Conservation (phyloP, 2,888 invertebrate genomes). For the Drosophila buzzatii region DNA sequence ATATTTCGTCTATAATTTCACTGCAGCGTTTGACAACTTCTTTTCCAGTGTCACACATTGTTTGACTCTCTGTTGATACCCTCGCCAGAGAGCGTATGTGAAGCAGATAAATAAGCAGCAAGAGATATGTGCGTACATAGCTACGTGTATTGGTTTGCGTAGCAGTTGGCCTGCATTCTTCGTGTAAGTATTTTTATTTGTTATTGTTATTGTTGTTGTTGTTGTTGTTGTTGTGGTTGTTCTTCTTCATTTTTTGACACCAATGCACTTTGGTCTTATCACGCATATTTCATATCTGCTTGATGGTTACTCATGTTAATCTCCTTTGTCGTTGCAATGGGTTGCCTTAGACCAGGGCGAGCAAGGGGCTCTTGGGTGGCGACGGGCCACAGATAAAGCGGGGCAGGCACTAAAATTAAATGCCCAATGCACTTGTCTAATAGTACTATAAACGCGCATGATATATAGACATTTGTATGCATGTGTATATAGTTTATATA, state of each 20-base stretch:
- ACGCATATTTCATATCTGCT: conserved; percentile 75
- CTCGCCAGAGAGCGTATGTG: conserved; percentile 7
- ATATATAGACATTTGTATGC: neutral
- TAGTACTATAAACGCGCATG: conserved; percentile 20
- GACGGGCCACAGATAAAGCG: conserved; percentile 55
- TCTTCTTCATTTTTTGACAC: conserved; percentile 71
- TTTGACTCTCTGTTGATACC: neutral
- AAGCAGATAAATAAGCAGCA: conserved; percentile 18
- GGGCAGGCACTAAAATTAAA: conserved; percentile 63
- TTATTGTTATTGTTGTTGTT: conserved; percentile 1
- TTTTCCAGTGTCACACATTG: neutral
- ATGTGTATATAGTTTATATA: neutral
- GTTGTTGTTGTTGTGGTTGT: conserved; percentile 62
- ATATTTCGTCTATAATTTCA: neutral
- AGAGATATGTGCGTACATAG: conserved; percentile 29
- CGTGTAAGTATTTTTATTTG: conserved; percentile 50
- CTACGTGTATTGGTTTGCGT: conserved; percentile 33
- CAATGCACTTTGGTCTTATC: conserved; percentile 77
- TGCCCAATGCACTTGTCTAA: conserved; percentile 68
- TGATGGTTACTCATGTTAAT: conserved; percentile 71
- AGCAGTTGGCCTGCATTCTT: conserved; percentile 57
- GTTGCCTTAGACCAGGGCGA: neutral
- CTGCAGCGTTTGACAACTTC: neutral
- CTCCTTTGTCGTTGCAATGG: conserved; percentile 52
- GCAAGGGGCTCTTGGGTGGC: neutral